Percentiles rank a stretch among this genome's conserved stretches.
Conservation (phyloP, 2,888 invertebrate genomes). For the Nezara viridula region DNA sequence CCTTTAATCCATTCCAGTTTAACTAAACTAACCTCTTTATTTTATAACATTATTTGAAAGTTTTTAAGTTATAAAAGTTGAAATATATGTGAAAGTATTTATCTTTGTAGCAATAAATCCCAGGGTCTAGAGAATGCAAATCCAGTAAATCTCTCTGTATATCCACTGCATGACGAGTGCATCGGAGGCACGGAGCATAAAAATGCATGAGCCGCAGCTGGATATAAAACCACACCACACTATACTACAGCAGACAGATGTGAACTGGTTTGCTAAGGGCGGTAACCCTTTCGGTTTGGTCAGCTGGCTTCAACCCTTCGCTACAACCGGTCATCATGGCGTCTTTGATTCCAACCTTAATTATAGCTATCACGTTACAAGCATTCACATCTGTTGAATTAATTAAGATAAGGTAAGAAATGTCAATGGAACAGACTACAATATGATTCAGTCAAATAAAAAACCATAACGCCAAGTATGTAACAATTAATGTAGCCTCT, state of each 20-base stretch:
- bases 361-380: background rate
- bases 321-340: background rate
- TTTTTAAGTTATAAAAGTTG: no score
- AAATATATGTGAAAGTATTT: background rate
- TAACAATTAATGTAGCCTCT: no score
- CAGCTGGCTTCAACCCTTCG: constrained; percentile 17
- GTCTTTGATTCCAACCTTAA: background rate
- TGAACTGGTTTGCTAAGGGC: background rate
- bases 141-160: background rate
- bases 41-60: no score
- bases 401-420: background rate
- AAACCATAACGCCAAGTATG: no score
- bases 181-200: background rate
- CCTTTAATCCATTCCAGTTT: no score
- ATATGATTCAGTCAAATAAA: background rate
- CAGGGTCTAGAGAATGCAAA: background rate
- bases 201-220: constrained; percentile 28
- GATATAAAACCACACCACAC: background rate
- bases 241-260: constrained; percentile 43
- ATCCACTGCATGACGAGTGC: background rate
- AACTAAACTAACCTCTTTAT: no score
- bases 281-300: background rate
- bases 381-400: background rate
- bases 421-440: background rate
- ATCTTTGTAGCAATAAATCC: background rate